These are phyloP conservation scores for Synchiropus splendidus DNA, from an alignment of 2,113 vertebrate species.

Conservation along the genomic window DNA sequence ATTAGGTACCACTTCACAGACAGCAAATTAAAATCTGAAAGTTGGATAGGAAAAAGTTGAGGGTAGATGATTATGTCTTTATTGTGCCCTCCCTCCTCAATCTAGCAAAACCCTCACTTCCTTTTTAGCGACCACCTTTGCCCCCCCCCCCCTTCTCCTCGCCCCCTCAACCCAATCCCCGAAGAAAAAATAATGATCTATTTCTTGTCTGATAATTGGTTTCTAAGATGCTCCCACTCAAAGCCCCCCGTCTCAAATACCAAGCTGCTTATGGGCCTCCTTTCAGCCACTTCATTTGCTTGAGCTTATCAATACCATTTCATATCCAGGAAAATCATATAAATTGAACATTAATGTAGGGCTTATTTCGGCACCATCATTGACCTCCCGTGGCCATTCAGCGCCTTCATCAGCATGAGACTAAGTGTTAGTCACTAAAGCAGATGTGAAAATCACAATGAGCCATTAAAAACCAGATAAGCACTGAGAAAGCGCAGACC, in stretches of 20 bases:
- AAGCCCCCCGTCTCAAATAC: slow-evolving; percentile 60
- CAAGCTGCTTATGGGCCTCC: slow-evolving; percentile 51
- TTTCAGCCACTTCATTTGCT: slow-evolving; percentile 68
- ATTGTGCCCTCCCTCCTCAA: slow-evolving; percentile 69
- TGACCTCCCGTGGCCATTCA: slow-evolving; percentile 44
- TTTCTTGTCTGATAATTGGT: slow-evolving; percentile 77
- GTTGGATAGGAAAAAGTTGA: slow-evolving; percentile 77
- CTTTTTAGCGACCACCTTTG: slow-evolving; percentile 66
- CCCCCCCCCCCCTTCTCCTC: slow-evolving; percentile 36
- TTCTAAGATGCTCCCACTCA: slow-evolving; percentile 70
- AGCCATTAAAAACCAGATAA: slow-evolving; percentile 3
- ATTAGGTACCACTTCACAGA: slow-evolving; percentile 99
- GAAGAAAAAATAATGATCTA: slow-evolving; percentile 73
- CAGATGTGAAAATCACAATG: slow-evolving; percentile 14
- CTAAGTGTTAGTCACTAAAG: slow-evolving; percentile 46
- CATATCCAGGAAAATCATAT: slow-evolving; percentile 64
- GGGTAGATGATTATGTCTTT: slow-evolving; percentile 77
- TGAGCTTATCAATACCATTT: slow-evolving; percentile 66
- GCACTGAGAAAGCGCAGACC: slow-evolving; percentile 3
- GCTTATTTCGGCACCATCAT: slow-evolving; percentile 50
- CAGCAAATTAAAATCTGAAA: slow-evolving; percentile 81
- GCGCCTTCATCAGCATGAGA: slow-evolving; percentile 20
- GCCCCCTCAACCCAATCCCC: slow-evolving; percentile 34
- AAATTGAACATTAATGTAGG: slow-evolving; percentile 63
- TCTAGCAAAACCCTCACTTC: slow-evolving; percentile 60